These are phyloP conservation scores for Agrochola lota DNA, from an alignment of 2,888 invertebrate species.

Conservation along the genomic window DNA sequence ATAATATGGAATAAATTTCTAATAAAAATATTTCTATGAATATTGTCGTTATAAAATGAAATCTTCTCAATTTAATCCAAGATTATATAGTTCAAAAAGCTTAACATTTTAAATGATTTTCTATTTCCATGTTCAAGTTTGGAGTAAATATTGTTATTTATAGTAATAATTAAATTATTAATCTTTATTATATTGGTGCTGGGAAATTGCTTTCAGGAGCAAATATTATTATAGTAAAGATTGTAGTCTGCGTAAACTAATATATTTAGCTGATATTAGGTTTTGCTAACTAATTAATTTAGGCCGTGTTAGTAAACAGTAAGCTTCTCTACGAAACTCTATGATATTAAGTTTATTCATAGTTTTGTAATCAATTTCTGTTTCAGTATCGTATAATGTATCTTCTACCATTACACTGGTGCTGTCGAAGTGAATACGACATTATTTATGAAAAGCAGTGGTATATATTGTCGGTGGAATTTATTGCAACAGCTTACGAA, in stretches of 20 bases:
- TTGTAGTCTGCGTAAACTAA: conserved; percentile 51
- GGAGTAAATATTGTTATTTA: conserved; percentile 33
- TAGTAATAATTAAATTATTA: conserved; percentile 24
- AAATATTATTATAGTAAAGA: conserved; percentile 43
- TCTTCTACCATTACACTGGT: no score
- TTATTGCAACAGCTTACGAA: no score
- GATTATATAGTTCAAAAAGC: conserved; percentile 15
- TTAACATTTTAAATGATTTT: conserved; percentile 15
- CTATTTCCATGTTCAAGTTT: conserved; percentile 7
- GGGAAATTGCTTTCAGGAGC: conserved; percentile 40
- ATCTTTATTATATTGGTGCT: conserved; percentile 21
- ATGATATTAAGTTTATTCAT: conserved; percentile 24
- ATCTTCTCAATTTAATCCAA: conserved; percentile 24
- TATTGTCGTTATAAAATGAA: conserved; percentile 6
- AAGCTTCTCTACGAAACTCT: conserved; percentile 3
- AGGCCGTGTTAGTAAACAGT: conserved; percentile 31
- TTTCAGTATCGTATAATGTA: not conserved
- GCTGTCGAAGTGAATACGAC: not conserved
- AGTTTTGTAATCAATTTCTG: not conserved
- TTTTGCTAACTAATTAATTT: conserved; percentile 48
- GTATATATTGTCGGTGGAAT: not conserved
- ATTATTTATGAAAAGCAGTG: not conserved
- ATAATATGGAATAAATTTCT: not conserved
- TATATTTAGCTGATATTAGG: conserved; percentile 45
- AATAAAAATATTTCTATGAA: not conserved